Evolutionary conservation across 2,797 vertebrate species (phyloP).

Genomic region (Epinephelus malabaricus): DNA sequence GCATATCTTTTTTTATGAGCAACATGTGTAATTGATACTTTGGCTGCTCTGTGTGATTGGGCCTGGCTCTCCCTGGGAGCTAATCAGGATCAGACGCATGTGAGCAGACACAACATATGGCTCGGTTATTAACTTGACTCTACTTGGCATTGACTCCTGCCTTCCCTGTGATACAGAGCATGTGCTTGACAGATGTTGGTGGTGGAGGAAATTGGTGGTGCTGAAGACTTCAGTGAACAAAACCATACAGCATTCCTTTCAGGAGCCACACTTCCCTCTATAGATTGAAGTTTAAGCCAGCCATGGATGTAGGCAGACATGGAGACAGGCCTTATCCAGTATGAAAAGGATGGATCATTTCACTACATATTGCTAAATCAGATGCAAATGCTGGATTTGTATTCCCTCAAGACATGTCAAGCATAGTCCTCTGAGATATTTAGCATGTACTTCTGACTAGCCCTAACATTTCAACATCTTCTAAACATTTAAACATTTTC

Average conservation of each 20-base stretch:
- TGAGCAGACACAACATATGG: slow-evolving; percentile 34
- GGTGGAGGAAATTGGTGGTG: slow-evolving; percentile 48
- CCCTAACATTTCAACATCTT: neutral
- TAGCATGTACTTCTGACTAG: neutral
- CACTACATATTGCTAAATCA: neutral
- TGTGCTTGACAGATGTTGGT: slow-evolving; percentile 82
- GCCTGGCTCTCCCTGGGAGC: slow-evolving; percentile 45
- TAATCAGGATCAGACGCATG: slow-evolving; percentile 71
- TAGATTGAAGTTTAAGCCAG: slow-evolving; percentile 16
- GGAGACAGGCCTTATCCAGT: slow-evolving; percentile 4
- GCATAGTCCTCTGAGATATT: neutral
- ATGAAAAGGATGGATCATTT: neutral
- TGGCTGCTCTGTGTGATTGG: slow-evolving; percentile 38
- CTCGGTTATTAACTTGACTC: slow-evolving; percentile 39
- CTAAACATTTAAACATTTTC: neutral
- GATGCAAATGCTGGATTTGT: slow-evolving; percentile 32
- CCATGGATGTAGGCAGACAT: slow-evolving; percentile 14
- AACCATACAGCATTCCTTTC: slow-evolving; percentile 67
- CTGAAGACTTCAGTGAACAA: slow-evolving; percentile 50
- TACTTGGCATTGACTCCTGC: slow-evolving; percentile 42
- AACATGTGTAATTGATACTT: slow-evolving; percentile 49
- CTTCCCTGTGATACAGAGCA: slow-evolving; percentile 62
- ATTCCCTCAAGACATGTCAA: neutral
- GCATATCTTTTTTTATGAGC: slow-evolving; percentile 17
- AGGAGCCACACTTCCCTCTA: slow-evolving; percentile 43